A percentile compares a stretch with the other conserved stretches of the same genome.
phyloP scores from a whole-genome alignment of 2,888 invertebrate genomes.

The Malthinus seriepunctatus region DNA sequence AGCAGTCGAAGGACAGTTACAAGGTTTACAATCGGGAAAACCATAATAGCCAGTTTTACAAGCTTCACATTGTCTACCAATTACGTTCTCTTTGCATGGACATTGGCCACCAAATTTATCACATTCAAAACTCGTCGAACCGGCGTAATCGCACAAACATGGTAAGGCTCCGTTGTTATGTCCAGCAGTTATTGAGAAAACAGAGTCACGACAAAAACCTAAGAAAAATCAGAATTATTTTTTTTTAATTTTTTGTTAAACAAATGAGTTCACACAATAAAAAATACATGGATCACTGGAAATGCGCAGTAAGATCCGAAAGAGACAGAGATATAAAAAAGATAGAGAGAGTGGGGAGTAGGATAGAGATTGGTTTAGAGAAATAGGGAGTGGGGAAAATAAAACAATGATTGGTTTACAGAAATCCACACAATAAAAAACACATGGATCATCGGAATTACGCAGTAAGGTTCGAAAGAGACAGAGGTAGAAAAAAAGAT shows the following conservation, averaged over 20 bases:
- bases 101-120: conserved; percentile 96
- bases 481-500: too few species aligned
- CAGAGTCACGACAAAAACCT: conserved; percentile 88
- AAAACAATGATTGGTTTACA: too few species aligned
- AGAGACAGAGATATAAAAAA: too few species aligned
- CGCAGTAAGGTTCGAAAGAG: too few species aligned
- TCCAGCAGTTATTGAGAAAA: conserved; percentile 91
- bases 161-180: conserved; percentile 92
- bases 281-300: too few species aligned
- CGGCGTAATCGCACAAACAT: conserved; percentile 88
- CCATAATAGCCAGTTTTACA: conserved; percentile 92
- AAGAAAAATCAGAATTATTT: conserved; percentile 38
- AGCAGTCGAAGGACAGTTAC: conserved; percentile 83
- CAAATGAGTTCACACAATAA: too few species aligned
- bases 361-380: too few species aligned
- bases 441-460: too few species aligned
- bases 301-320: too few species aligned
- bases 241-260: background rate
- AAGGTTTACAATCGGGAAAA: conserved; percentile 91
- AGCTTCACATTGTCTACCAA: conserved; percentile 81
- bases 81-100: conserved; percentile 88
- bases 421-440: too few species aligned
- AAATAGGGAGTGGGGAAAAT: too few species aligned
- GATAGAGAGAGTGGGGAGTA: too few species aligned
- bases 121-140: conserved; percentile 87